A percentile compares a stretch with the other conserved stretches of the same genome.
Evolutionary conservation across 2,888 invertebrate species (phyloP).

Genomic region (Branchipolynoe longqiensis): DNA sequence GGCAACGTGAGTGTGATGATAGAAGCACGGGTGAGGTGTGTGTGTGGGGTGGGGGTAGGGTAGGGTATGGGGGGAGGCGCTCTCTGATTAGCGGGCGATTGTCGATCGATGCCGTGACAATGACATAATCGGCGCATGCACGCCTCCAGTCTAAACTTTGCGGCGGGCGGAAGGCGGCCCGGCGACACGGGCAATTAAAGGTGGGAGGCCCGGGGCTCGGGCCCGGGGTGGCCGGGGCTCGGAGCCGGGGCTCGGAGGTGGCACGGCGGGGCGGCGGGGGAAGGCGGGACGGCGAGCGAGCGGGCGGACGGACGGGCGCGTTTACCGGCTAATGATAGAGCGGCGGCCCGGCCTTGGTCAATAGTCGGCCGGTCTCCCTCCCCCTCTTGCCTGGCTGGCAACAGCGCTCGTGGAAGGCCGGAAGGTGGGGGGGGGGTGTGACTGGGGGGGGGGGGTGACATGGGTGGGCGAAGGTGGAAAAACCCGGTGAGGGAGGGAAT

Average conservation of each 20-base stretch:
- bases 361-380: too few species aligned
- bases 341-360: too few species aligned
- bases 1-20: too few species aligned
- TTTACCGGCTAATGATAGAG: too few species aligned
- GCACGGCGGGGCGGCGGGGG: too few species aligned
- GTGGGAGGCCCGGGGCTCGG: too few species aligned
- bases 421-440: too few species aligned
- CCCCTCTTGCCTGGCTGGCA: too few species aligned
- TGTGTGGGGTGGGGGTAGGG: neutral
- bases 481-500: neutral
- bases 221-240: too few species aligned
- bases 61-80: neutral
- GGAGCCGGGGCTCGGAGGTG: too few species aligned
- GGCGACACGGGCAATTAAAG: neutral
- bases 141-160: slow-evolving; percentile 7
- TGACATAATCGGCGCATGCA: slow-evolving; percentile 14
- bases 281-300: neutral
- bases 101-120: slow-evolving; percentile 16
- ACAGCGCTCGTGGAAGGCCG: too few species aligned
- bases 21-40: neutral
- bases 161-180: neutral
- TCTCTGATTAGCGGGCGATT: neutral
- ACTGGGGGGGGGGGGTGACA: neutral
- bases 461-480: neutral
- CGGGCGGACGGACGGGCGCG: neutral